Conservation (phyloP, 2,888 invertebrate species). For the Branchinecta sandiegonensis region DNA sequence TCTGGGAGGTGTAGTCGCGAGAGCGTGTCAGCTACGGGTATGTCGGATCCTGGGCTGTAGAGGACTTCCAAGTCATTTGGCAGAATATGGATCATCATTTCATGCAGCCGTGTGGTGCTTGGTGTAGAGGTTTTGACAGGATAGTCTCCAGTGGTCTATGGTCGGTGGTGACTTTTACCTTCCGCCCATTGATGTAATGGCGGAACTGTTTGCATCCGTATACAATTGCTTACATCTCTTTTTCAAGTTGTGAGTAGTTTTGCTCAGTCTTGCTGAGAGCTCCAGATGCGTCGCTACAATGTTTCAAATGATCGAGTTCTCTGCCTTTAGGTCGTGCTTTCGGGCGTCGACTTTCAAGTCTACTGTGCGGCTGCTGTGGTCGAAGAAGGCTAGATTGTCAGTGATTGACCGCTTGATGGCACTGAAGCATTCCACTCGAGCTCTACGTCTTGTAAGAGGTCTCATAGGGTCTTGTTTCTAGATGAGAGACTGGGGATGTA, state of each 20-base stretch:
- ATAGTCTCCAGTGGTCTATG: not conserved
- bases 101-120: not conserved
- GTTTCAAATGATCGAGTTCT: not conserved
- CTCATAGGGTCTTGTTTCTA: no score
- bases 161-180: not conserved
- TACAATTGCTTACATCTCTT: not conserved
- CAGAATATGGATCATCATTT: not conserved
- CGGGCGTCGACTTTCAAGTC: not conserved
- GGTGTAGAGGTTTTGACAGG: not conserved
- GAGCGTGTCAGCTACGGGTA: no score
- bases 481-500: no score
- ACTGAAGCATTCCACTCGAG: no score
- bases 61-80: no score
- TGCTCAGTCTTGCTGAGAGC: not conserved
- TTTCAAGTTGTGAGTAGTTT: conserved; percentile 6
- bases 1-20: no score
- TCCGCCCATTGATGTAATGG: not conserved
- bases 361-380: not conserved
- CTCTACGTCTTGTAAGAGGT: no score
- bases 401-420: not conserved
- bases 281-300: not conserved
- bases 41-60: no score
- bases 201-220: not conserved
- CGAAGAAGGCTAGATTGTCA: not conserved
- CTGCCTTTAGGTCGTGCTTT: not conserved